Base-by-base conservation (phyloP, 2,797 vertebrate genomes). In the Knipowitschia caucasica region DNA sequence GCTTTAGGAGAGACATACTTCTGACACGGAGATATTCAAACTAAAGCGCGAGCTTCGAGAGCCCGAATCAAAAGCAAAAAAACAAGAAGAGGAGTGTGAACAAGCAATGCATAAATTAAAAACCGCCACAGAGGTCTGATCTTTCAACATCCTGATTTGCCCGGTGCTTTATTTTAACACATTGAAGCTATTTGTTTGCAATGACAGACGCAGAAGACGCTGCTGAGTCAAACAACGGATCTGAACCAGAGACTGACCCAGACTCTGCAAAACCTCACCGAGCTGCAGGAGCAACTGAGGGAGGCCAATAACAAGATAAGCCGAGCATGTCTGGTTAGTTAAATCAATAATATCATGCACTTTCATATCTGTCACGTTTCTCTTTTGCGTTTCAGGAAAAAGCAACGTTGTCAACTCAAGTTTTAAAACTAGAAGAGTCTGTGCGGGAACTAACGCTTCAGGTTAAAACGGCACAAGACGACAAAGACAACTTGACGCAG, bases 301-400 rank as follows among this genome's bases (percentile, higher is more conserved):
- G 81, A 86, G 7, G 84, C 88, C 1, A 82, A 81, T 44, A 84
- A 80, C 45, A 86, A 74, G 27, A 72, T 86, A 50, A 82, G 79
- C 21, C 81, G 87, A 63, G 76, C 80, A 53, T 78, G 70, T 31
- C 64, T 88, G 87, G 92, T 93, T 47, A 74, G 84, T 31, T n/a
- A n/a, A n/a, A n/a, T n/a, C n/a, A n/a, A n/a, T n/a, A n/a, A n/a
- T n/a, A n/a, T n/a, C n/a, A n/a, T n/a, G n/a, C n/a, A n/a, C n/a
- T n/a, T n/a, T n/a, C n/a, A n/a, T 12, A 2, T 4, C n/a, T 52
- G n/a, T 15, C 3, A 1, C 11, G 15, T 51, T 24, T 40, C 10
- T 40, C 23, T 9, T 25, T 47, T 57, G 30, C 55, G 12, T 6
- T 23, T 36, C 61, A 92, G 92, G 89, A 92, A 61, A 91, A 88